Evolutionary conservation across 2,797 vertebrate genomes (phyloP).

Genomic region (Gouania willdenowi): DNA sequence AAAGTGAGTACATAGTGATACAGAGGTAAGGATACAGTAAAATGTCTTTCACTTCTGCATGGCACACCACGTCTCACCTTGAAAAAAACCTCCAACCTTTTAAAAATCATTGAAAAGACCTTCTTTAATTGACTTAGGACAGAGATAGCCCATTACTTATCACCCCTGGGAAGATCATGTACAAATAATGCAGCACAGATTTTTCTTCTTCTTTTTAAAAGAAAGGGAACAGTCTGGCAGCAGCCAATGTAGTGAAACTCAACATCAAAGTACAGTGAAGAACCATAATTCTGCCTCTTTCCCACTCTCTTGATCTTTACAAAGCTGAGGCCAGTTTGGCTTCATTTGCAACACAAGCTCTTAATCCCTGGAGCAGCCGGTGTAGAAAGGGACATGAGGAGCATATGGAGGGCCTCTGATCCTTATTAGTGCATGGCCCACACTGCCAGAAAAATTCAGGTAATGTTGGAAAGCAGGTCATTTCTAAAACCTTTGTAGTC

Average conservation of each 20-base stretch:
- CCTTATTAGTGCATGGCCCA: constrained; percentile 63
- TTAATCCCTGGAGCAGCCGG: constrained; percentile 68
- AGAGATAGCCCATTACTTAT: too few species aligned
- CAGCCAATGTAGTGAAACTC: constrained; percentile 14
- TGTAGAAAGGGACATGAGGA: constrained; percentile 63
- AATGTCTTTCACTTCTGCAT: too few species aligned
- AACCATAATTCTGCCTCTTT: constrained; percentile 13
- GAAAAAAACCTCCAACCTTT: too few species aligned
- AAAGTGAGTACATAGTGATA: too few species aligned
- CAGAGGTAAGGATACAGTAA: too few species aligned
- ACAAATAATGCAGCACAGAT: too few species aligned
- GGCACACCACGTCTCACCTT: too few species aligned
- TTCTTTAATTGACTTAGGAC: too few species aligned
- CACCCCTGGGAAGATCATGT: too few species aligned
- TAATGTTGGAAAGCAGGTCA: constrained; percentile 56
- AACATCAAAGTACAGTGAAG: constrained; percentile 15
- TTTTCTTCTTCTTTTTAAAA: too few species aligned
- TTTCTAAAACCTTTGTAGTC: constrained; percentile 51
- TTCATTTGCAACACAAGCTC: constrained; percentile 62
- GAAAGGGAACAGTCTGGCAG: neutral
- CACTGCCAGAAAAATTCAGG: constrained; percentile 36
- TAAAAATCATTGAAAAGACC: too few species aligned
- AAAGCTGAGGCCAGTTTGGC: constrained; percentile 57
- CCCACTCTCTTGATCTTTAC: constrained; percentile 15
- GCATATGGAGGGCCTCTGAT: constrained; percentile 56